Evolutionary conservation across 2,113 vertebrate genomes (phyloP), one percentile per base, ranked within the genome.

Genomic region (Oreochromis spilurus): DNA sequence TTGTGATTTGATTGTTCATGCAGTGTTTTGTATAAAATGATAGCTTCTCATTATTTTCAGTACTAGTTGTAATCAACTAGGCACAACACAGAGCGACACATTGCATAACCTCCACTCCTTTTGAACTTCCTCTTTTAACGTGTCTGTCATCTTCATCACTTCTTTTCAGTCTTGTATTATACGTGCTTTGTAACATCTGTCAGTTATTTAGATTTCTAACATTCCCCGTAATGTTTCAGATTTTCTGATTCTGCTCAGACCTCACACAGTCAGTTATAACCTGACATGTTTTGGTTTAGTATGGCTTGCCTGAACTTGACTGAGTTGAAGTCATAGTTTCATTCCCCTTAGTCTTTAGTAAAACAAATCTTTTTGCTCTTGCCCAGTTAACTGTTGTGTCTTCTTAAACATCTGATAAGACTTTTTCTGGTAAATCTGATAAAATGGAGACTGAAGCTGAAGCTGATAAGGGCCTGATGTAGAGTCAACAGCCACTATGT

Each of bases 111-210:
- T 78, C 83, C 82, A 83, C 72, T 60, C 57, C 6, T 86, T 55
- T 58, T 77, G 86, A 92, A 95, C 85, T 96, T 96, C 94, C 93
- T 88, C 92, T 94, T 95, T 91, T 79, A 45, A 84, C 17, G 4
- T 9, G 53, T 58, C 36, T 29, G n/a, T 87, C 16, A 4, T 70
- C 43, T 80, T 79, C 26, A 54, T 34, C 17, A 31, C 67, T 83
- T 82, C 53, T 84, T 60, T 65, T 86, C 62, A 55, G n/a, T 40
- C 12, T 7, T 14, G 17, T 55, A 78, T 17, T 31, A 21, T 11
- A 2, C 3, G 9, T 4, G 16, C 8, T 70, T 10, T 70, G 13
- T 29, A 6, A 86, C n/a, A 31, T 72, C 10, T 79, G 34, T 75
- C 52, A 19, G 5, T 13, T 21, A 62, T 81, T 86, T 80, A 48